phyloP scores from a whole-genome alignment of 2,797 vertebrate species.

The Fistularia tabacaria region DNA sequence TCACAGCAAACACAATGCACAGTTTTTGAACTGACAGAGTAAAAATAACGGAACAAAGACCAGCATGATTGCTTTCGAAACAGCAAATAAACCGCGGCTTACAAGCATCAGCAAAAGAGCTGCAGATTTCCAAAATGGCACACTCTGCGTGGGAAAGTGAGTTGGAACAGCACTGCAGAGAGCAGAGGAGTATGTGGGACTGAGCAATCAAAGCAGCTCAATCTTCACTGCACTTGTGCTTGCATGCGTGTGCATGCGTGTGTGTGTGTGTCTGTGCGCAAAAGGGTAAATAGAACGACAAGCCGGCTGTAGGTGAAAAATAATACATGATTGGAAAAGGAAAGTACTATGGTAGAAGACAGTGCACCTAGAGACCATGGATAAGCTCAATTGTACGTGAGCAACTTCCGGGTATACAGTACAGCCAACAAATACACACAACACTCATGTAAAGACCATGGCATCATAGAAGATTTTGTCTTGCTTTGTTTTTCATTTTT shows the following conservation, averaged over 20 bases:
- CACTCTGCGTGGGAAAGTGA: constrained; percentile 61
- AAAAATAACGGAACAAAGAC: background rate
- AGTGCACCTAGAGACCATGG: too few species aligned
- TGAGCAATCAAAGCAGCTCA: constrained; percentile 34
- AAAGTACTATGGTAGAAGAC: too few species aligned
- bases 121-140: constrained; percentile 68
- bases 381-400: too few species aligned
- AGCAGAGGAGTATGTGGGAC: constrained; percentile 47
- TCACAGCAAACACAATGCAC: too few species aligned
- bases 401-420: too few species aligned
- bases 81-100: constrained; percentile 24
- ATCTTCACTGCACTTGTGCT: constrained; percentile 7
- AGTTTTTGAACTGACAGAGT: background rate
- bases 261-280: background rate
- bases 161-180: constrained; percentile 50
- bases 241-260: background rate
- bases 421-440: too few species aligned
- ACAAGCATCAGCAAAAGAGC: constrained; percentile 37
- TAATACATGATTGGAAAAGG: too few species aligned
- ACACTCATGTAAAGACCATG: too few species aligned
- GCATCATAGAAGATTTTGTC: too few species aligned
- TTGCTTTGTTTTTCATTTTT: too few species aligned
- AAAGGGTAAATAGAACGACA: constrained; percentile 7
- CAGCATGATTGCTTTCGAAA: constrained; percentile 30
- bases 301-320: constrained; percentile 6